Base-by-base conservation (phyloP, 2,888 invertebrate species). In the Bombylius discolor region DNA sequence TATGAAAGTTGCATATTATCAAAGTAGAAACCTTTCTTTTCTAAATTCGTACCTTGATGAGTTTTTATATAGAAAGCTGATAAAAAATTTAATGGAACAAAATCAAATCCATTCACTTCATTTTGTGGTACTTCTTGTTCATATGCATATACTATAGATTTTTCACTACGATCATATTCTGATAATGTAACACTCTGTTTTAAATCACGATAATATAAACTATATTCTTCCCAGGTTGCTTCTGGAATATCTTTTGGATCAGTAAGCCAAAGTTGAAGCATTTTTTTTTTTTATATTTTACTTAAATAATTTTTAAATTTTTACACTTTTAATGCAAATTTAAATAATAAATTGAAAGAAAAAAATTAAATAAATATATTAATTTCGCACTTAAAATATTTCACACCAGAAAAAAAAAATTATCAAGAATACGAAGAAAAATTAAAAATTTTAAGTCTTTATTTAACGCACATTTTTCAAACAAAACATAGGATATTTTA, bases 181-280 rank as follows among this genome's bases (percentile, higher is more conserved):
- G 77, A 77, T 52, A 77, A 69, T 52, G 76, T 75, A 54, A 77
- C 66, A 61, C 67, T 66, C 60, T 72, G 72, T 57, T 67, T 70
- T 53, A 71, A 66, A 56, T 72, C 70, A 58, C 69, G 71, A 66
- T 72, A 75, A 56, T 69, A 72, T 62, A 68, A 68, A 61, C 72
- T 68, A 61, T 67, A 68, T 59, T 76, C 75, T 58, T 71, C 71
- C 79, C 79, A 81, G 64, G 75, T 78, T 56, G 76, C 78, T 69
- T 75, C 73, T 60, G 73, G 72, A 65, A 74, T 71, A 59, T 68
- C 66, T 59, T 68, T 66, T 63, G 67, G 67, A 59, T 69, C 68
- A 60, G 11, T 42, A 7, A 8, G 7, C 39, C 39, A 42, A 42
- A 42, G 39, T 66, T 56, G 48, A 55, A 23, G 39, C 33, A 45